These are phyloP conservation scores for Pao palembangensis DNA, from an alignment of 2,113 vertebrate species.

Conservation along the genomic window DNA sequence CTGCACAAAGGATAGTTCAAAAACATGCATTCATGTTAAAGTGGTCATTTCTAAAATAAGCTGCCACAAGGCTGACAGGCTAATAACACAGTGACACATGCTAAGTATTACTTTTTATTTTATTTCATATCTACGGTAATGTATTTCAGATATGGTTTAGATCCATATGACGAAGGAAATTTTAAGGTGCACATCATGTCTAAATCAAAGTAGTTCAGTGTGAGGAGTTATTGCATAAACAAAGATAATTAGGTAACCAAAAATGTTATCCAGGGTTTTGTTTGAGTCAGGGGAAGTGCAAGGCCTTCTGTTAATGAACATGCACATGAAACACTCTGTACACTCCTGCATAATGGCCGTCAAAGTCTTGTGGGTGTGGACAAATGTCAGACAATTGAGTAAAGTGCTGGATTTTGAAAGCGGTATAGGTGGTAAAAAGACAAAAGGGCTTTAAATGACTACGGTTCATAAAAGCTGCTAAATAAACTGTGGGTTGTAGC, in stretches of 20 bases:
- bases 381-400: slow-evolving; percentile 15
- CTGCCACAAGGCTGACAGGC: neutral
- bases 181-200: no score
- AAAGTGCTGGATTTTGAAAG: no score
- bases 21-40: neutral
- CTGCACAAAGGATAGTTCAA: slow-evolving; percentile 13
- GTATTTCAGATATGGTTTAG: neutral
- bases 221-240: no score
- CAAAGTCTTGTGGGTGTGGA: slow-evolving; percentile 8
- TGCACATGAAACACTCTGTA: slow-evolving; percentile 1
- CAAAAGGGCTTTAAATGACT: neutral
- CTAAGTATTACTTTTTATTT: neutral
- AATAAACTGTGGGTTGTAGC: slow-evolving; percentile 14
- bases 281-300: neutral
- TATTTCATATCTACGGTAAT: slow-evolving; percentile 1
- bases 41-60: slow-evolving; percentile 8
- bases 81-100: neutral
- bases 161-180: no score
- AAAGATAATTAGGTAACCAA: neutral
- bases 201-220: no score
- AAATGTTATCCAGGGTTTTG: neutral
- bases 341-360: neutral
- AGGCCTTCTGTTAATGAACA: slow-evolving; percentile 1
- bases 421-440: no score
- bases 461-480: slow-evolving; percentile 15